A percentile compares a stretch with the other conserved stretches of the same genome.
phyloP scores from a whole-genome alignment of 2,797 vertebrate genomes.

The Bucorvus abyssinicus region DNA sequence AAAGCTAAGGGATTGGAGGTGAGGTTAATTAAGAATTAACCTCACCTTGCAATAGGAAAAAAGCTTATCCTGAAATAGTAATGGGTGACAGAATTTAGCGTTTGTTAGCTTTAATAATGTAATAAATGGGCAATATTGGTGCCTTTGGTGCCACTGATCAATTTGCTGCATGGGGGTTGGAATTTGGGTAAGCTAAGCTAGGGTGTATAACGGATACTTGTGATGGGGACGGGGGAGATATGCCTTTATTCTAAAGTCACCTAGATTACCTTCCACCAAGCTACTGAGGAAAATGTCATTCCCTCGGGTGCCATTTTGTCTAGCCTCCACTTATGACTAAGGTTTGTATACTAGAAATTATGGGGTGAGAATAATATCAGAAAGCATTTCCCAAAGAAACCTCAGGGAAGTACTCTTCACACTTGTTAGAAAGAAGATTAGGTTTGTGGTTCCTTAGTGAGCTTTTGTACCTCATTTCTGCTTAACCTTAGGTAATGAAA shows the following conservation, averaged over 20 bases:
- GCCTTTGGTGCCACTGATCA: neutral
- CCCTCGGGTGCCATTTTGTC: neutral
- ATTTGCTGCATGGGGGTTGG: neutral
- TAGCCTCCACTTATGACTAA: neutral
- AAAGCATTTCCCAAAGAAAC: neutral
- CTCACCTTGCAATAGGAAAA: neutral
- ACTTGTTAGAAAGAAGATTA: neutral
- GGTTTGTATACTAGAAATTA: neutral
- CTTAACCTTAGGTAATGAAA: neutral
- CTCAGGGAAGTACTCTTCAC: neutral
- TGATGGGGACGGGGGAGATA: too few species aligned
- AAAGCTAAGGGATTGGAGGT: neutral
- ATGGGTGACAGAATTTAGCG: neutral
- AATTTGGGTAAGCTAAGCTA: neutral
- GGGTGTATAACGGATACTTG: rapidly evolving
- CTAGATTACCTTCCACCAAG: neutral
- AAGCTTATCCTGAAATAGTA: neutral
- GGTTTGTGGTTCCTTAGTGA: neutral
- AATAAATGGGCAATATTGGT: neutral
- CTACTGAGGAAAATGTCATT: neutral
- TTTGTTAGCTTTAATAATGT: neutral
- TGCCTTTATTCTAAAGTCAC: neutral
- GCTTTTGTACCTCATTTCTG: neutral
- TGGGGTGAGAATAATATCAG: neutral
- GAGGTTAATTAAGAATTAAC: neutral